Conservation (phyloP, 1,140 invertebrate species). For the Mesaphorura yosii region DNA sequence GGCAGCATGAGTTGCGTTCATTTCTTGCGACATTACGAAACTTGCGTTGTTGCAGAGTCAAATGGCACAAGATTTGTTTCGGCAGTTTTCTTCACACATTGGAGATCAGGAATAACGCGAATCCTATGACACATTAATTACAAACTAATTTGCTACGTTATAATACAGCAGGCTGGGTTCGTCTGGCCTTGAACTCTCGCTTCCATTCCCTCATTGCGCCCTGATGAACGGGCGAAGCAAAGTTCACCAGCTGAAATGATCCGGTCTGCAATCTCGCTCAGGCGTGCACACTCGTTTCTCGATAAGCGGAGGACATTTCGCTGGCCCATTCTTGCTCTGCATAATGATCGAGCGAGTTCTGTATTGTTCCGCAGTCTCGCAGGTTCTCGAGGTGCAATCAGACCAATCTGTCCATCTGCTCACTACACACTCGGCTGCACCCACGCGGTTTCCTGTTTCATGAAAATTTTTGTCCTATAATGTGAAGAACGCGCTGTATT, state of each 20-base stretch:
- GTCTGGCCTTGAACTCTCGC: too few species aligned
- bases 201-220: too few species aligned
- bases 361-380: slow-evolving; percentile 42
- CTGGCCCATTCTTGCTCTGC: slow-evolving; percentile 16
- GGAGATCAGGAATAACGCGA: too few species aligned
- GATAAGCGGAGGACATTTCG: slow-evolving; percentile 21
- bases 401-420: slow-evolving; percentile 37
- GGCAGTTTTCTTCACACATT: too few species aligned
- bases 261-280: slow-evolving; percentile 21
- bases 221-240: too few species aligned
- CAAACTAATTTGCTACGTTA: too few species aligned
- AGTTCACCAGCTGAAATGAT: slow-evolving; percentile 29
- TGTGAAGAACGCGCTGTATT: not conserved
- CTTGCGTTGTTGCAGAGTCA: too few species aligned
- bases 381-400: slow-evolving; percentile 37
- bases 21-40: too few species aligned
- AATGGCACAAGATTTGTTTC: too few species aligned
- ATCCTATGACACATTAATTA: too few species aligned
- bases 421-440: slow-evolving; percentile 37
- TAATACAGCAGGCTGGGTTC: too few species aligned
- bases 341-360: slow-evolving; percentile 32
- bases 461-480: not conserved
- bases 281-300: slow-evolving; percentile 28
- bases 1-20: too few species aligned
- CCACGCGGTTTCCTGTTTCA: not conserved